Evolutionary conservation across 2,888 invertebrate genomes (phyloP), one percentile per base, ranked within the genome.

Genomic region (Synergus umbraculus): DNA sequence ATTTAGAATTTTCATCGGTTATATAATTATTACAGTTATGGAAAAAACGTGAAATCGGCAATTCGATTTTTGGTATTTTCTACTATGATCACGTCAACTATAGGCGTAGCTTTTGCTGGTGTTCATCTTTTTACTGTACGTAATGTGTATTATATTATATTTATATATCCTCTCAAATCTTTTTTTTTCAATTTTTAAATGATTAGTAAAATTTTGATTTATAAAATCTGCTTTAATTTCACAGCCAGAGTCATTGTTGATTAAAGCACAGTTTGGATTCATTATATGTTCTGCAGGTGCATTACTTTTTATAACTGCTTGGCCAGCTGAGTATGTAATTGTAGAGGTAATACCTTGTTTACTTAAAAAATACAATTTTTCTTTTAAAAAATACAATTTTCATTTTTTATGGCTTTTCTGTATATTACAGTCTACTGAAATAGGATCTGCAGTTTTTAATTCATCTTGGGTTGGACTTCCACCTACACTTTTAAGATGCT

Each of bases 311-410:
- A 13, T 69, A 69, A 69, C 69, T 13, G 69, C 69, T 49, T 69
- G 69, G 69, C 69, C 69, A 15, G 69, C 69, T 49, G 69, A 69
- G 22, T 29, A 69, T 22, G 9, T 69, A 7, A 69, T 69, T 46
- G 29, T 29, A 29, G 29, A 29, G 46, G 69, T 69, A 49, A 29
- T 69, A 8, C 3, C 10, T 22, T 46, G 10, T 69, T 69, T 22
- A 22, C 8, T 44, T 49, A 8, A 18, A 60, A 10, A 8, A 60
- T 58, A n/a, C n/a, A n/a, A 5, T 1, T 58, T 46, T 12, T 46
- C 13, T 13, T 46, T 44, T 4, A 54, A 54, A 58, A 58, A n/a
- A 37, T 0, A 4, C 5, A 37, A 5, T 4, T 9, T 10, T 18
- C 0, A 60, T 60, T 60, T 60, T 18, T n/a, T 18, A n/a, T 8